Evolutionary conservation across 2,888 invertebrate species (phyloP).

Genomic region (Hyppa rectilinea): DNA sequence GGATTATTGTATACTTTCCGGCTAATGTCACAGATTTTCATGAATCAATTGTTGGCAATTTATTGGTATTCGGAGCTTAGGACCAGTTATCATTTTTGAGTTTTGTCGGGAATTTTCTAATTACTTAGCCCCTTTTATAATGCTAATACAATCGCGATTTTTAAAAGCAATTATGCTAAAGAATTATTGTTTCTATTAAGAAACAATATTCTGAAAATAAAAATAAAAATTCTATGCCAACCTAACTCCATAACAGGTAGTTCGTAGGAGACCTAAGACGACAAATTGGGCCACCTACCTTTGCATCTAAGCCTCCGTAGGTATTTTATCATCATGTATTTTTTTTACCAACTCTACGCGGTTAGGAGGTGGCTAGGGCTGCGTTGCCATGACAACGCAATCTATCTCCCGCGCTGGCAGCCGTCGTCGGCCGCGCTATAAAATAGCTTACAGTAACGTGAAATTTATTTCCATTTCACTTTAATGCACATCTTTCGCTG

Average conservation of each 20-base stretch:
- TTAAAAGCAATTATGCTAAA: not conserved
- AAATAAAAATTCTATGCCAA: not conserved
- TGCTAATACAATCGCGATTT: not conserved
- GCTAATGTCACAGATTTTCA: conserved; percentile 84
- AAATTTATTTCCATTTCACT: conserved; percentile 82
- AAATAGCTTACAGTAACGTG: conserved; percentile 76
- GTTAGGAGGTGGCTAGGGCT: conserved; percentile 30
- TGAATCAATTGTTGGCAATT: conserved; percentile 82
- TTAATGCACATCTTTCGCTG: conserved; percentile 72
- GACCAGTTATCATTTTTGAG: conserved; percentile 74
- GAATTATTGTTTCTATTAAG: too few relatives aligned
- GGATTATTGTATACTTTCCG: conserved; percentile 89
- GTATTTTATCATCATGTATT: conserved; percentile 28
- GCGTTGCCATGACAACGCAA: conserved; percentile 71
- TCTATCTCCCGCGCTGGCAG: conserved; percentile 70
- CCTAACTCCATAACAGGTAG: too few relatives aligned
- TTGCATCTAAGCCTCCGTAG: conserved; percentile 4
- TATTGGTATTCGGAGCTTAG: conserved; percentile 72
- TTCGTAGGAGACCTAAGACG: not conserved
- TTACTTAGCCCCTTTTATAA: conserved; percentile 36
- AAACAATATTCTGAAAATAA: not conserved
- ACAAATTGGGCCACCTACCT: not conserved
- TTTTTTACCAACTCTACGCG: conserved; percentile 42
- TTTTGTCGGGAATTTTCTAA: conserved; percentile 70
- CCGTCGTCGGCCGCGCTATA: conserved; percentile 64